Evolutionary conservation across 2,797 vertebrate species (phyloP).

Genomic region (Xiphophorus birchmanni): DNA sequence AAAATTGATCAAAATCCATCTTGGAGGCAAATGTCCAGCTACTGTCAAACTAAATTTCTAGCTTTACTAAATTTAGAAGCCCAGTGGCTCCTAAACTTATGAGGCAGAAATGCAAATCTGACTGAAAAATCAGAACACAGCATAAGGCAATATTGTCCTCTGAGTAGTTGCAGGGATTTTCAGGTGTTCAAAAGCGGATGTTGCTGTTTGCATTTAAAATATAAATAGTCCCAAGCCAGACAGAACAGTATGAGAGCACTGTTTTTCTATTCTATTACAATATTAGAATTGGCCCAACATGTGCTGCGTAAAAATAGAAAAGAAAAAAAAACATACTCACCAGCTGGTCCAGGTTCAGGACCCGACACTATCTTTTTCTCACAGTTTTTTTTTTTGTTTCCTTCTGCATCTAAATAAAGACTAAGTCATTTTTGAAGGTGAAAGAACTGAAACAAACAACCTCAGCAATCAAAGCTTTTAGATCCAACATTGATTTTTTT

Average conservation of each 20-base stretch:
- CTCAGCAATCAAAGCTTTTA: conserved; percentile 33
- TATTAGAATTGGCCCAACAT: conserved; percentile 49
- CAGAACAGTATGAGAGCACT: conserved; percentile 29
- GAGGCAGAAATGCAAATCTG: background rate
- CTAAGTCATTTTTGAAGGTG: conserved; percentile 30
- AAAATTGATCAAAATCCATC: background rate
- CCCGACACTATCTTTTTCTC: conserved; percentile 31
- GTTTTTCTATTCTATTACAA: conserved; percentile 36
- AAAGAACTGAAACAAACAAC: conserved; percentile 18
- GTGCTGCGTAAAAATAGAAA: conserved; percentile 57
- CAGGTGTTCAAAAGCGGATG: conserved; percentile 38
- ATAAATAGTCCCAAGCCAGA: conserved; percentile 47
- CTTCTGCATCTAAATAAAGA: conserved; percentile 60
- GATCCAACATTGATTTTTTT: background rate
- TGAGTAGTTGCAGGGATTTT: conserved; percentile 27
- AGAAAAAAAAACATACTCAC: conserved; percentile 31
- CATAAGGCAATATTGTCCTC: conserved; percentile 11
- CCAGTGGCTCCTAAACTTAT: background rate
- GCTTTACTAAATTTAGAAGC: background rate
- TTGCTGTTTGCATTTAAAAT: conserved; percentile 24
- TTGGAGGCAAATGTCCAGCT: background rate
- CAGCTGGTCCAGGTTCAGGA: conserved; percentile 50
- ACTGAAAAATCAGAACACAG: conserved; percentile 9
- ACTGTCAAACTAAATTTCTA: background rate
- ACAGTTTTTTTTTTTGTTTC: conserved; percentile 17